Evolutionary conservation across 2,888 invertebrate species (phyloP).

Genomic region (Euzetes globulus): DNA sequence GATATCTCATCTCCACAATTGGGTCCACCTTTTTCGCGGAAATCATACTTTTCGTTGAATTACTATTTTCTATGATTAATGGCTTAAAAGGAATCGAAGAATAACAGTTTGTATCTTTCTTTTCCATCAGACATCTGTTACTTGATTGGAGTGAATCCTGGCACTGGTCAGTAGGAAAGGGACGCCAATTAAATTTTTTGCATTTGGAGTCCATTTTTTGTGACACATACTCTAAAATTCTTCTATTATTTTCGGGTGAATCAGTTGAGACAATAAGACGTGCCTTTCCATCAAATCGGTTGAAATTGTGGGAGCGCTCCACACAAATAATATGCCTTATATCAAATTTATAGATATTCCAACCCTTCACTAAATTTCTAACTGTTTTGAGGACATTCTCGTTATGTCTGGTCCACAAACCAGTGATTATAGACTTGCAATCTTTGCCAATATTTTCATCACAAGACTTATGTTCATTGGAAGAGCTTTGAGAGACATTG

Average conservation of each 20-base stretch:
- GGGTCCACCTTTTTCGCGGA: no score
- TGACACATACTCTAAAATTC: background rate
- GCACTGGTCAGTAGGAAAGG: background rate
- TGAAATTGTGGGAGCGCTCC: background rate
- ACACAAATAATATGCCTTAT: constrained; percentile 2
- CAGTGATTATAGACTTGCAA: background rate
- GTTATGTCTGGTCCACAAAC: background rate
- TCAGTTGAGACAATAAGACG: background rate
- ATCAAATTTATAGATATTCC: background rate
- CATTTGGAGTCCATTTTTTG: background rate
- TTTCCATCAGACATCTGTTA: background rate
- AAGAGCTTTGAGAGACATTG: no score
- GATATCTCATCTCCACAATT: no score
- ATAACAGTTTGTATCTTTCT: background rate
- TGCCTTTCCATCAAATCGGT: background rate
- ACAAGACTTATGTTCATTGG: no score
- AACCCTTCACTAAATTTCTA: background rate
- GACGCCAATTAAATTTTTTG: background rate
- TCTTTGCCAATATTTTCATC: background rate
- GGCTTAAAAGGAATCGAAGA: background rate
- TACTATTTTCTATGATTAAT: background rate
- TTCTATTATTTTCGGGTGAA: background rate
- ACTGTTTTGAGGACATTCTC: background rate
- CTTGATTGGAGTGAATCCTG: background rate
- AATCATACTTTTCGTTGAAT: background rate